phyloP scores from a whole-genome alignment of 2,888 invertebrate genomes.

The Hypsopygia costalis region DNA sequence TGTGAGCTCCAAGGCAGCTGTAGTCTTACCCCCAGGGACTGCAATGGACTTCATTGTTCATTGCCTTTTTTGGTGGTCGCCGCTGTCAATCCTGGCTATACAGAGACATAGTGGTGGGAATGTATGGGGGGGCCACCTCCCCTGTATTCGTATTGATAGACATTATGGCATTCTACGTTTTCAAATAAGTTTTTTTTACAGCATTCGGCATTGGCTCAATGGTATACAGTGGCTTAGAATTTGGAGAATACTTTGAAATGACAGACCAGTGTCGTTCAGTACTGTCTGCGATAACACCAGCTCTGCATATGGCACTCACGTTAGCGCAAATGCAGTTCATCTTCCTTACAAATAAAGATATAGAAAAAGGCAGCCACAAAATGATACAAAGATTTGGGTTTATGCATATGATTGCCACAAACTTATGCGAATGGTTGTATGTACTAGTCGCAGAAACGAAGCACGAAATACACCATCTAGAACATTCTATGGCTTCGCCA shows the following conservation, averaged over 20 bases:
- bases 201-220: slow-evolving; percentile 83
- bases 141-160: too few relatives aligned
- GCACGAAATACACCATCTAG: slow-evolving; percentile 90
- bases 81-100: too few relatives aligned
- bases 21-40: too few relatives aligned
- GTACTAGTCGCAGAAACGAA: slow-evolving; percentile 93
- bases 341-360: slow-evolving; percentile 91
- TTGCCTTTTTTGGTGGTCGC: too few relatives aligned
- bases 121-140: too few relatives aligned
- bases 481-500: slow-evolving; percentile 48
- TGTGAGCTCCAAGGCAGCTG: too few relatives aligned
- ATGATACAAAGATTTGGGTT: slow-evolving; percentile 92
- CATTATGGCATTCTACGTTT: too few relatives aligned
- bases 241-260: slow-evolving; percentile 88
- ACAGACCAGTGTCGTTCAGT: slow-evolving; percentile 83
- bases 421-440: slow-evolving; percentile 95
- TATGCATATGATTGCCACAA: slow-evolving; percentile 97
- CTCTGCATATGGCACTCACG: slow-evolving; percentile 90
- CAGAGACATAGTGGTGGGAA: too few relatives aligned
- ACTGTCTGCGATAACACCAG: slow-evolving; percentile 88
- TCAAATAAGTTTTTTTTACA: slow-evolving; percentile 36
- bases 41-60: too few relatives aligned
- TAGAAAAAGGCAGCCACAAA: slow-evolving; percentile 82
- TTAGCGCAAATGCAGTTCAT: slow-evolving; percentile 96
- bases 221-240: slow-evolving; percentile 86